These are phyloP conservation scores for Ataeniobius toweri DNA, from an alignment of 2,797 vertebrate genomes.

Conservation along the genomic window DNA sequence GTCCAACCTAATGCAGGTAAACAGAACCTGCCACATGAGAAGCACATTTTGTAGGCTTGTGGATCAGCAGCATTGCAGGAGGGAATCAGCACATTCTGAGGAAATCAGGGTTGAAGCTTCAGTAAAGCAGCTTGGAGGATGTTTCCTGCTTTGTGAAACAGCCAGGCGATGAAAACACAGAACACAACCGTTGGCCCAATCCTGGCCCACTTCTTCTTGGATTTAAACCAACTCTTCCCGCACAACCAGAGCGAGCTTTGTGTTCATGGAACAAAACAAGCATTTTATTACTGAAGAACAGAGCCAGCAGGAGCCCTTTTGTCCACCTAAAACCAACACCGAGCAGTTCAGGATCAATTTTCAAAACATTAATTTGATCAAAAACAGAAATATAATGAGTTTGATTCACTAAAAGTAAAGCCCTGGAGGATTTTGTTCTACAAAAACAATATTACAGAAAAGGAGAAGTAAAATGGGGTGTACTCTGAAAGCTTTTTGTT, in stretches of 20 bases:
- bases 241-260: not conserved
- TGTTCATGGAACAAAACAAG: not conserved
- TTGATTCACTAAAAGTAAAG: not conserved
- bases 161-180: conserved; percentile 24
- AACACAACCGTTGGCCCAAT: conserved; percentile 32
- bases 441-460: not conserved
- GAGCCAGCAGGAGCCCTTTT: not conserved
- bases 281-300: not conserved
- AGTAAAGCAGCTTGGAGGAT: conserved; percentile 9
- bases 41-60: conserved; percentile 2
- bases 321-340: not conserved
- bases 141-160: conserved; percentile 11
- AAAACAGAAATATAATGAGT: not conserved
- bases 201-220: conserved; percentile 33
- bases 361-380: not conserved
- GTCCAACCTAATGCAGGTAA: not conserved
- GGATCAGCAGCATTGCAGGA: conserved; percentile 11
- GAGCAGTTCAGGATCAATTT: not conserved
- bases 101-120: conserved; percentile 31
- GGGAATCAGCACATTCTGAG: not conserved
- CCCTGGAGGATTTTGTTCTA: conserved; percentile 1
- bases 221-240: conserved; percentile 4
- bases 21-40: conserved; percentile 2
- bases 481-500: conserved; percentile 3
- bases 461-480: not conserved